Conservation (phyloP, 2,113 vertebrate species). For the Corvus cornix region DNA sequence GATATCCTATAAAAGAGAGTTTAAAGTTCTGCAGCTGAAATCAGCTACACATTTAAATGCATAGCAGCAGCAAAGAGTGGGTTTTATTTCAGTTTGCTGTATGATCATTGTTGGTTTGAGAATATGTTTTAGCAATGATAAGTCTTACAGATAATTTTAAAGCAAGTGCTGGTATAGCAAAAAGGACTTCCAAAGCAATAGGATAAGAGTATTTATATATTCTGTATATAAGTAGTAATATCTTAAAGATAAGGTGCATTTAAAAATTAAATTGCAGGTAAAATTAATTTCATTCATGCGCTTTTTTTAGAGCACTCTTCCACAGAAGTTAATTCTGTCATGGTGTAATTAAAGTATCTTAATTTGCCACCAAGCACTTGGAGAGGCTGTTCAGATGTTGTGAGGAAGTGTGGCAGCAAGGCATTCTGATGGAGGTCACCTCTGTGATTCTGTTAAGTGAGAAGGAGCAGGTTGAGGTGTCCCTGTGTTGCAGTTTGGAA, state of each 20-base stretch:
- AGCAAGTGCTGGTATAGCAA: neutral
- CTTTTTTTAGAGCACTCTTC: neutral
- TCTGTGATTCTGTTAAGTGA: neutral
- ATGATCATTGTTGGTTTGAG: neutral
- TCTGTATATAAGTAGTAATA: neutral
- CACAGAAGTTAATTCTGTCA: neutral
- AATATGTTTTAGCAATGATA: neutral
- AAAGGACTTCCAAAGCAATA: neutral
- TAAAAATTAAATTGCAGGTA: neutral
- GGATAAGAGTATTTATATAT: neutral
- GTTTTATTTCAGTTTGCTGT: neutral
- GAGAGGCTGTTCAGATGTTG: neutral
- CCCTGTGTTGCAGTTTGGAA: neutral
- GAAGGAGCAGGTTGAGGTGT: neutral
- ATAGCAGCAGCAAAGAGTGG: neutral
- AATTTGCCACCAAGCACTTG: neutral
- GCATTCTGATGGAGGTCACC: neutral
- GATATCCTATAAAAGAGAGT: neutral
- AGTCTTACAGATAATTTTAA: neutral
- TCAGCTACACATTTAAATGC: constrained; percentile 16
- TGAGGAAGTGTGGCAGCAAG: neutral
- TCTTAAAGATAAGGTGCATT: neutral
- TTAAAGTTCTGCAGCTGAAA: neutral
- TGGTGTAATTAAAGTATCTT: neutral
- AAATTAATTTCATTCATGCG: neutral